Evolutionary conservation across 2,888 invertebrate genomes (phyloP).

Genomic region (Pelosia muscerda): DNA sequence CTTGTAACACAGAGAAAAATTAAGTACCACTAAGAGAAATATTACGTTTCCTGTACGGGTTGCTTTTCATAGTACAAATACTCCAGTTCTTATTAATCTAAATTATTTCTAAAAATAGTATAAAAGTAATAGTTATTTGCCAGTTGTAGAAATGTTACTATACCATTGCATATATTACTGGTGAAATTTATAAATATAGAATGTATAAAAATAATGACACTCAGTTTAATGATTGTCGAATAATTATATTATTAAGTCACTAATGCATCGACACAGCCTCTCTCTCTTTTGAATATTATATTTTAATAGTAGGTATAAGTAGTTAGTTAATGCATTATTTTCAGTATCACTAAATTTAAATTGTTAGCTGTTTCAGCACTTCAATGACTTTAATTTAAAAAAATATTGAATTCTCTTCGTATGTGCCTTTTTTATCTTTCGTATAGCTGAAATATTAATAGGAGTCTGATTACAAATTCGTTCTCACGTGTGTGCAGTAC

Average conservation of each 20-base stretch:
- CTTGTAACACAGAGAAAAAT: too few species aligned
- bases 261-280: neutral
- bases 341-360: neutral
- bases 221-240: neutral
- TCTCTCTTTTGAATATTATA: too few species aligned
- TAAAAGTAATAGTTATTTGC: too few species aligned
- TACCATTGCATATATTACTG: neutral
- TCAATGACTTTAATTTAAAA: neutral
- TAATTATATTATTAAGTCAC: neutral
- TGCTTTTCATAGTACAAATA: too few species aligned
- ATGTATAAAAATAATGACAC: neutral
- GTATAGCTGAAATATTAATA: conserved; percentile 1
- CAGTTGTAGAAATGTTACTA: neutral
- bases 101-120: too few species aligned
- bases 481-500: conserved; percentile 1
- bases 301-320: too few species aligned
- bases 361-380: too few species aligned
- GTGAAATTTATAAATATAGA: neutral
- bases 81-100: too few species aligned
- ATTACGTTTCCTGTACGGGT: too few species aligned
- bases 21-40: too few species aligned
- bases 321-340: neutral
- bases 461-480: conserved; percentile 16
- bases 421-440: neutral
- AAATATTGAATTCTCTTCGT: neutral